Base-by-base conservation (phyloP, 2,113 vertebrate genomes). In the Tympanuchus pallidicinctus region DNA sequence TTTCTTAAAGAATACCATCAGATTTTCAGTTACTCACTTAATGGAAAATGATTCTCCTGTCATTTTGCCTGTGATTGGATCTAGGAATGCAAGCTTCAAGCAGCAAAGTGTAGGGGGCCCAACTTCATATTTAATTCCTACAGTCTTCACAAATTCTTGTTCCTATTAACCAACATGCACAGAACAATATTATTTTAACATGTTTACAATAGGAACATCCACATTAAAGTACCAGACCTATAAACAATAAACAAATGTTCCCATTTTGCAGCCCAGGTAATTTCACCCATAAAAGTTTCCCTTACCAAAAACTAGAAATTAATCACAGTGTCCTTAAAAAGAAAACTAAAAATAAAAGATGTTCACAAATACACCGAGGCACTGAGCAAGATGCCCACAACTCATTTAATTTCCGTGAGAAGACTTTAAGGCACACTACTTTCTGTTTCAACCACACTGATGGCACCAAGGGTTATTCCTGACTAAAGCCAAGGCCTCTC, bases 61-160 rank as follows among this genome's bases (percentile, higher is more conserved):
- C 98, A 99, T 99, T 98, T 99, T 99, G 97, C 99, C 99, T 92
- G 99, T 99, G 97, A 98, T 97, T 48, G 98, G 98, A 94, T 99
- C 99, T 91, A 99, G 98, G 97, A 99, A 98, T 86, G 99, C 98
- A 97, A 99, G 98, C 96, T 99, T 99, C 95, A 99, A 97, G 98
- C 99, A 99, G 97, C 99, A 99, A 36, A 99, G 98, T 2, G 99
- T 99, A 72, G 99, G 99, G 54, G 99, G 99, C 81, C 99, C 99
- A 82, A 99, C 98, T 96, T 99, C 99, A 73, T 99, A 99, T 95
- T 99, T 99, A 85, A 99, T 99, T 95, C 99, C 99, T 96, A 99
- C 98, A 96, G 99, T 98, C 97, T 99, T 99, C 95, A 99, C 98
- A 95, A 98, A 98, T 96, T 99, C 99, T 98, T 99, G 99, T 97